These are phyloP conservation scores for Drosophila ezoana DNA, from an alignment of 2,888 invertebrate genomes.

Conservation along the genomic window DNA sequence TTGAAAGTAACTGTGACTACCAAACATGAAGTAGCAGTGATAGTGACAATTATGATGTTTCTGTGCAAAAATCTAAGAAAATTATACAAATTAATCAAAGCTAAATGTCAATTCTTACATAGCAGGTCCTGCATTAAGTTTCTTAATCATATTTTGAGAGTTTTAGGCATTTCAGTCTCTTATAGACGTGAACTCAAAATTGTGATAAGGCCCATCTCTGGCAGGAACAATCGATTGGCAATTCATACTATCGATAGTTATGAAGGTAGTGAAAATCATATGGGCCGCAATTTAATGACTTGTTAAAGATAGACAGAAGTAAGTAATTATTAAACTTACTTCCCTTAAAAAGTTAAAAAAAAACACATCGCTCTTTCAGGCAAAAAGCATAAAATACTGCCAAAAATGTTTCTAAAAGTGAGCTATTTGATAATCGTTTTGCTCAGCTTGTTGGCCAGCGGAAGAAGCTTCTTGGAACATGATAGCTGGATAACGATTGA, in stretches of 20 bases:
- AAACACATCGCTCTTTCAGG: not conserved
- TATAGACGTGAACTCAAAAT: not conserved
- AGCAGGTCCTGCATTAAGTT: not conserved
- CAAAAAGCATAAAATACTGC: not conserved
- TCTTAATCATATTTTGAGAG: not conserved
- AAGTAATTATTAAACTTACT: slow-evolving; percentile 24
- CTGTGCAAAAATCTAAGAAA: not conserved
- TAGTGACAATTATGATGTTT: not conserved
- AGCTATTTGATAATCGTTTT: slow-evolving; percentile 29
- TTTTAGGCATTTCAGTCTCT: not conserved
- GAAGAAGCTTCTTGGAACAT: slow-evolving; percentile 87
- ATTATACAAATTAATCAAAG: too few relatives aligned
- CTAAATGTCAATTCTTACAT: too few relatives aligned
- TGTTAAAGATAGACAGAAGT: slow-evolving; percentile 25
- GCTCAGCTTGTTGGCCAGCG: slow-evolving; percentile 37
- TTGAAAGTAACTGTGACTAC: not conserved
- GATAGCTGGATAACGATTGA: slow-evolving; percentile 91
- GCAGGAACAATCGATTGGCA: not conserved
- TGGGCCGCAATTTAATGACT: slow-evolving; percentile 47
- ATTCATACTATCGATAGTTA: slow-evolving; percentile 28
- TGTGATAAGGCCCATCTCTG: not conserved
- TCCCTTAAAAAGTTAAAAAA: not conserved
- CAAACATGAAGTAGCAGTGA: not conserved
- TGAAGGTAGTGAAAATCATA: slow-evolving; percentile 37
- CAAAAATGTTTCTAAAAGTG: slow-evolving; percentile 30